Percentiles rank a stretch among this genome's conserved stretches.
phyloP scores from a whole-genome alignment of 2,113 vertebrate species.

The Podarcis muralis region DNA sequence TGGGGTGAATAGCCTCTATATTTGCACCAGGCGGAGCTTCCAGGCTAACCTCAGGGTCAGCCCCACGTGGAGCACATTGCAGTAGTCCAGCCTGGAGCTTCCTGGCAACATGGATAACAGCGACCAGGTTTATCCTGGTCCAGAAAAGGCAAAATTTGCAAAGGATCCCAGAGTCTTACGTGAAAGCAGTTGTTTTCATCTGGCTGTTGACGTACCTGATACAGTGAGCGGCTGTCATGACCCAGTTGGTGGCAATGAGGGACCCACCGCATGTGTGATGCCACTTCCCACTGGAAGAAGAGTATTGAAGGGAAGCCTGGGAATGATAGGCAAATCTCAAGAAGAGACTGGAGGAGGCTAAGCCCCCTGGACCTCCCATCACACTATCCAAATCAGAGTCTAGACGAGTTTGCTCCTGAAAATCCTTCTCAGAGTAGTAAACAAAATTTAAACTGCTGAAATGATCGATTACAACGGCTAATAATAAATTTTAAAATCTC shows the following conservation, averaged over 20 bases:
- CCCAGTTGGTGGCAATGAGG: conserved; percentile 71
- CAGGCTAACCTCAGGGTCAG: no score
- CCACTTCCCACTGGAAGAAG: conserved; percentile 13
- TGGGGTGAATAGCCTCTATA: no score
- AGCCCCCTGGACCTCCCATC: background rate
- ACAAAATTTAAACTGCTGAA: no score
- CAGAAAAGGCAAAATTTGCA: no score
- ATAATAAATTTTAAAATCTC: background rate
- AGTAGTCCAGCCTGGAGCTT: no score
- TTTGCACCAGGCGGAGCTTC: no score
- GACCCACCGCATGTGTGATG: conserved; percentile 70
- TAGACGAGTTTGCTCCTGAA: background rate
- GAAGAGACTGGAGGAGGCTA: background rate
- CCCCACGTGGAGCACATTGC: no score
- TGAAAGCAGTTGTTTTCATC: background rate
- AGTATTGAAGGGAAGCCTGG: conserved; percentile 73
- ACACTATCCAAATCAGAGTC: background rate
- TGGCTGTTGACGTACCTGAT: conserved; percentile 59
- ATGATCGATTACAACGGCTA: no score
- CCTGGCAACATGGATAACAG: no score
- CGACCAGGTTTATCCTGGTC: no score
- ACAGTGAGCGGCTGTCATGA: conserved; percentile 77
- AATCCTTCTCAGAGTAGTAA: background rate
- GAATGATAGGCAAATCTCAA: background rate
- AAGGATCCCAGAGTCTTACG: background rate